phyloP scores from a whole-genome alignment of 2,113 vertebrate species.

The Rhodinocichla rosea region DNA sequence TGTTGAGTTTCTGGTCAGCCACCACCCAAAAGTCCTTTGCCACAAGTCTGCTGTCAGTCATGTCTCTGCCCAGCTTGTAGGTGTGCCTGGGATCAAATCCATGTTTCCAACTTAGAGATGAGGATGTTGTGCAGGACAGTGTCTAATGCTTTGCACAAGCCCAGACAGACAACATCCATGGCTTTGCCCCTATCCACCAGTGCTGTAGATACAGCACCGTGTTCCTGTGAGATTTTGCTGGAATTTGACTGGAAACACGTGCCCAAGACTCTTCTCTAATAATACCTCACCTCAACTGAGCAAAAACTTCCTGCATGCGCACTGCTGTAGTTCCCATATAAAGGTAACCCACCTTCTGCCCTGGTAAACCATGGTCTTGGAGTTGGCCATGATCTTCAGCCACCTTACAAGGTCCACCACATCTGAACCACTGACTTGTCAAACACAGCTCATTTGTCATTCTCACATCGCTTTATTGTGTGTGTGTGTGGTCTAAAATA shows the following conservation, averaged over 20 bases:
- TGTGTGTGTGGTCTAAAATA: neutral
- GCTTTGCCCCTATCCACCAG: neutral
- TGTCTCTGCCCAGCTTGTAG: neutral
- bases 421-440: neutral
- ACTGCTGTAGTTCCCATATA: neutral
- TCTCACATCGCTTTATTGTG: neutral
- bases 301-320: neutral
- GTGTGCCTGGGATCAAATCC: neutral
- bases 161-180: too few relatives aligned
- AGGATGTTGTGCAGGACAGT: rapidly evolving
- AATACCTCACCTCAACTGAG: rapidly evolving
- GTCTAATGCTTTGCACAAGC: neutral
- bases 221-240: neutral
- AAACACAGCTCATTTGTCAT: neutral
- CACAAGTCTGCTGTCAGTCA: neutral
- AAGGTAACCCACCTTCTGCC: neutral
- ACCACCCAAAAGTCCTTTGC: neutral
- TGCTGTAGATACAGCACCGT: neutral
- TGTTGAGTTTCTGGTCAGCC: neutral
- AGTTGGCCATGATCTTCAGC: neutral
- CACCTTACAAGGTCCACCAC: neutral
- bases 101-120: neutral
- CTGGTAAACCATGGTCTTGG: neutral
- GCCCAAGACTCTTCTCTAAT: neutral
- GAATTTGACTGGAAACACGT: neutral